Conservation (phyloP, 2,113 vertebrate genomes). For the Acrocephalus kingi region DNA sequence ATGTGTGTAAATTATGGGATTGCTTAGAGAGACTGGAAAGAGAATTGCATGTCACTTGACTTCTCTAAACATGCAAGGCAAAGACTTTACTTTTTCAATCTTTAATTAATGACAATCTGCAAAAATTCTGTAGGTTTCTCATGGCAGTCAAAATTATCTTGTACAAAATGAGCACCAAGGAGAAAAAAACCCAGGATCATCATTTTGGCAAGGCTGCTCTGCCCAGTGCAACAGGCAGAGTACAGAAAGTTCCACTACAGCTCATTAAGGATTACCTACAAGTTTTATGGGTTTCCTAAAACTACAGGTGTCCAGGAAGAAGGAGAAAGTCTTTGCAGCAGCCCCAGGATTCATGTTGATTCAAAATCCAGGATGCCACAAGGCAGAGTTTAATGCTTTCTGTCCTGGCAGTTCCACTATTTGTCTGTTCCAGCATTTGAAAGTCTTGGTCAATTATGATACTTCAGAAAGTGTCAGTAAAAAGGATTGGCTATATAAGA, state of each 20-base stretch:
- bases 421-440: background rate
- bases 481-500: background rate
- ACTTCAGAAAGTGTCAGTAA: constrained; percentile 4
- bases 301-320: background rate
- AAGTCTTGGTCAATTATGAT: background rate
- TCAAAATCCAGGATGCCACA: background rate
- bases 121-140: background rate
- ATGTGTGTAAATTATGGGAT: background rate
- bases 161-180: background rate
- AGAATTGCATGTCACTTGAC: background rate
- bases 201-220: background rate
- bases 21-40: background rate
- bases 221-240: background rate
- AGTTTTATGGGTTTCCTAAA: background rate
- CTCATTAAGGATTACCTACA: background rate
- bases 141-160: background rate
- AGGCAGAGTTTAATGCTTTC: background rate
- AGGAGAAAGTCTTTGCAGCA: background rate
- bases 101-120: background rate
- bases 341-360: background rate
- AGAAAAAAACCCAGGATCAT: background rate
- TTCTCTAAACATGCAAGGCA: background rate
- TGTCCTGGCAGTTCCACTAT: background rate
- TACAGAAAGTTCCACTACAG: background rate
- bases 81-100: background rate